Evolutionary conservation across 1,140 invertebrate species (phyloP).

Genomic region (Piezodorus guildinii): DNA sequence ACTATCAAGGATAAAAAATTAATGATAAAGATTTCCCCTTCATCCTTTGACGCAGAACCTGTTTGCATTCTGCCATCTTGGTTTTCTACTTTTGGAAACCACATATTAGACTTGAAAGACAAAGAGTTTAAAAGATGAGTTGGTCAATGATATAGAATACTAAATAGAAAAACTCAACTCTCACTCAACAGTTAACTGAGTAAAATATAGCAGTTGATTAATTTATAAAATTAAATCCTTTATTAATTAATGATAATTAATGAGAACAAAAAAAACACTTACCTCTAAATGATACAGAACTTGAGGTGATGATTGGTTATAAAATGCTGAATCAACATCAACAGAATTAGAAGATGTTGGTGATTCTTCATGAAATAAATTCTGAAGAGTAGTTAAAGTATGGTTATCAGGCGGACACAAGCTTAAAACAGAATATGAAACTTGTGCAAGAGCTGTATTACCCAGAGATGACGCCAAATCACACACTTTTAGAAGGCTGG

Average conservation of each 20-base stretch:
- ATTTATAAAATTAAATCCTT: conserved; percentile 4
- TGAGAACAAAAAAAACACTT: conserved; percentile 24
- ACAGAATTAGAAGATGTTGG: neutral
- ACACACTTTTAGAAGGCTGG: conserved; percentile 18
- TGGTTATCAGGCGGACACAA: conserved; percentile 19
- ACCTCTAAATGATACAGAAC: conserved; percentile 63
- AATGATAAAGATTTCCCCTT: no score
- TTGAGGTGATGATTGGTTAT: conserved; percentile 59
- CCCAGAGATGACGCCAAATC: conserved; percentile 19
- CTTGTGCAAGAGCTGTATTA: conserved; percentile 20
- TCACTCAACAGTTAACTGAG: no score
- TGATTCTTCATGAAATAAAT: conserved; percentile 15
- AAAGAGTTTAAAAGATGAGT: no score
- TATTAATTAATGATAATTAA: neutral
- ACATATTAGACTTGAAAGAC: no score
- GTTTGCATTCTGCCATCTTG: no score
- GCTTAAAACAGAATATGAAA: conserved; percentile 21
- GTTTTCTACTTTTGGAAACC: no score
- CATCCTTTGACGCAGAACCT: no score
- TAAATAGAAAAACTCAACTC: no score
- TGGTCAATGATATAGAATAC: no score
- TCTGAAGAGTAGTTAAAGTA: conserved; percentile 8
- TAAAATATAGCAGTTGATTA: conserved; percentile 16
- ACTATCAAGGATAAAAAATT: no score
- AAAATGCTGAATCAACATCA: conserved; percentile 56